Base-by-base conservation (phyloP, 1,140 invertebrate species). In the Dendrolimus punctatus region DNA sequence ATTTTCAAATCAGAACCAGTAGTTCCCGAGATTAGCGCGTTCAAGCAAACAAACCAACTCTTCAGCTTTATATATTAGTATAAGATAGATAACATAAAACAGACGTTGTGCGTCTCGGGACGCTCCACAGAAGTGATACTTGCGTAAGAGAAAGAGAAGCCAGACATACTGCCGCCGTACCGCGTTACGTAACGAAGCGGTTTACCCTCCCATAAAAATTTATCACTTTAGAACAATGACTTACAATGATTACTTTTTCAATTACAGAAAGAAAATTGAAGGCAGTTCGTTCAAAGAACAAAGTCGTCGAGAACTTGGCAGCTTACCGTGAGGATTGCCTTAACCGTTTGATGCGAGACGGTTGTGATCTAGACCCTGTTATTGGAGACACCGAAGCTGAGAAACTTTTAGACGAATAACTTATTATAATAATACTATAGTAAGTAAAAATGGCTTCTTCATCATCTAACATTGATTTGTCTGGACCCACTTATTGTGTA, bases 401-500 rank as follows among this genome's bases (percentile, higher is more conserved):
- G 49, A 78, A 81, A 58, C 71, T 86, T 5, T 60, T 86, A 38
- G 70, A 83, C 60, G 79, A 86, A 49, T 74, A 77, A 75, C 46
- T 23, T 4, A 7, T 4, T 45, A 45, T 23, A 23, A 41, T 56
- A 48, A 46, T 48, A 50, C 37, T 37, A 51, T 68, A 64, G 80
- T 84, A 81, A 85, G 79, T 87, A 83, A 71, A 23, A 59, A 86
- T 85, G 79, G 80, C 83, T 46, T 70, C 76, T 60, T 71, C 71
- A 59, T 62, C 72, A 40, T 68, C 67, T 64, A 72, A 63, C 49
- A 75, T 88, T 55, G 80, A 89, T 68, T 80, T 90, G 23, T 76
- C 78, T 5, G 84, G 88, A 40, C 72, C 87, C 51, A 88, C 87
- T 6, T 89, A 88, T 60, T 87, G 89, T 55, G 68, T 96, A 6